A percentile compares a stretch with the other conserved stretches of the same genome.
These are phyloP conservation scores for Rousettus leschenaultii DNA, from an alignment of 2,113 vertebrate species.

Conservation along the genomic window DNA sequence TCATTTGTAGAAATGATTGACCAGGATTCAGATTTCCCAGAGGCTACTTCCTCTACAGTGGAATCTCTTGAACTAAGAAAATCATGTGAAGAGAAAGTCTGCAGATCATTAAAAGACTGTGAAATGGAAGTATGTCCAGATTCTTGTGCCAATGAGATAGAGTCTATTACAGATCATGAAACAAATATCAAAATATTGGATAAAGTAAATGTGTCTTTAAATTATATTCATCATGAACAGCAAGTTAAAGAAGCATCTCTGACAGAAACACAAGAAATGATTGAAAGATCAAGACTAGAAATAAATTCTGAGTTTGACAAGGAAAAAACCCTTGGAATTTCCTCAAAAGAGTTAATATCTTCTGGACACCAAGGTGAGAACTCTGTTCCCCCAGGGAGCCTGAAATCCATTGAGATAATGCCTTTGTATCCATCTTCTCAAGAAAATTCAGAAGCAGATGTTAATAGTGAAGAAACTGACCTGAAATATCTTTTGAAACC, in stretches of 20 bases:
- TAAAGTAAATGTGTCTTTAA: not conserved
- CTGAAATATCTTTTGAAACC: not conserved
- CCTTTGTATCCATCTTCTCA: not conserved
- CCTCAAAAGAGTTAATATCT: conserved; percentile 30
- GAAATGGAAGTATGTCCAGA: conserved; percentile 19
- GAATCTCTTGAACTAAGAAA: conserved; percentile 49
- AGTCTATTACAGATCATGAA: not conserved
- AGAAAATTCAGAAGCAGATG: conserved; percentile 42
- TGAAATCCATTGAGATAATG: not conserved
- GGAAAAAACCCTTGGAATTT: conserved; percentile 18
- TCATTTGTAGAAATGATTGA: not conserved
- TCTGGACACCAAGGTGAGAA: not conserved
- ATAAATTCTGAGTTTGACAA: conserved; percentile 9
- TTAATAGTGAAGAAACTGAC: not conserved
- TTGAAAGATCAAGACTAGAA: conserved; percentile 6
- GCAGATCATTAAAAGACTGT: conserved; percentile 5
- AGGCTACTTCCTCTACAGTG: not conserved
- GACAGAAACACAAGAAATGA: not conserved
- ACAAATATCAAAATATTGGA: not conserved
- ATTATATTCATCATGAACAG: not conserved
- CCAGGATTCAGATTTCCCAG: not conserved
- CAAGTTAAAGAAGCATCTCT: not conserved
- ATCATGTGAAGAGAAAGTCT: conserved; percentile 12
- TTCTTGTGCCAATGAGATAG: not conserved
- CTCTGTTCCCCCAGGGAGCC: not conserved